Base-by-base conservation (phyloP, 2,888 invertebrate species). In the Pheosia tremula region DNA sequence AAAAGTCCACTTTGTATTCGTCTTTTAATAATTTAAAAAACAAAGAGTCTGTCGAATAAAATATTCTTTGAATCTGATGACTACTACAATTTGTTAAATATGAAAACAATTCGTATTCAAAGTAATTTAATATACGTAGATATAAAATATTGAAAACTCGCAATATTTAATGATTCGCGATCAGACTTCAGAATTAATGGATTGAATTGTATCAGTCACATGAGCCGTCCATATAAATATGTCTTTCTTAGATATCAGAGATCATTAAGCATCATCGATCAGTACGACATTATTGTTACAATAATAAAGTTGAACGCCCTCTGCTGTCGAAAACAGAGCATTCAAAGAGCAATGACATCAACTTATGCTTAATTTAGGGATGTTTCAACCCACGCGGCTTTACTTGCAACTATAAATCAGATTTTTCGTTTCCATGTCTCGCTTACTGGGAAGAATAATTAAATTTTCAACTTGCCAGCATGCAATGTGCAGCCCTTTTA, bases 251-350 rank as follows among this genome's bases (percentile, higher is more conserved):
- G 24, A 24, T 24, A 72, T 59, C 56, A 54, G 57, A 56, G 63
- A 68, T 62, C 66, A 66, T 24, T 24, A 61, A 71, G 67, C 63
- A 68, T 72, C 69, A 84, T 83, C 78, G 71, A 83, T 83, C 82
- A 82, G 56, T 62, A 62, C 66, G 68, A 66, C 61, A 68, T 65
- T 69, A 60, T 68, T 70, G 68, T 73, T 67, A 66, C 66, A 77
- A 64, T 69, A 67, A 70, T 60, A 60, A 73, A 81, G 85, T 83
- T 86, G 75, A 86, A 82, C 69, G 83, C 50, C 78, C 86, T 79
- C 64, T 56, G 59, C 58, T 66, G 71, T 68, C 67, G 63, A 61
- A 70, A 64, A 69, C 47, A 56, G 64, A 66, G 39, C 65, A 66
- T 66, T 69, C 60, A 43, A 68, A 63, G 68, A 64, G 55, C 41